Percentiles rank a stretch among this genome's conserved stretches.
Evolutionary conservation across 2,797 vertebrate genomes (phyloP).

Genomic region (Gymnodraco acuticeps): DNA sequence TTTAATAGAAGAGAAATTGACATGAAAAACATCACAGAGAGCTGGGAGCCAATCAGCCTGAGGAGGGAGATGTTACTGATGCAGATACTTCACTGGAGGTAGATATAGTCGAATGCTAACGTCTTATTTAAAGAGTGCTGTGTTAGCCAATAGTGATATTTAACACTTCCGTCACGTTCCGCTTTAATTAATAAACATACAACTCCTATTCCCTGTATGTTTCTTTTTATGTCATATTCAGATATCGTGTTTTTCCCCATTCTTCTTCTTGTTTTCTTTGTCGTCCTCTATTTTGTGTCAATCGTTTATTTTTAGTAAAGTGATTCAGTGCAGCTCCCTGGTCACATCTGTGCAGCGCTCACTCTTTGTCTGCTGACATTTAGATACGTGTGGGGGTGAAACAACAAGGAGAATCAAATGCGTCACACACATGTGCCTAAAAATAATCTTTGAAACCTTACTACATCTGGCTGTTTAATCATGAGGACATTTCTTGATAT

Average conservation of each 20-base stretch:
- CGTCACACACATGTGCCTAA: background rate
- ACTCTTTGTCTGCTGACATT: constrained; percentile 31
- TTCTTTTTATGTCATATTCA: constrained; percentile 22
- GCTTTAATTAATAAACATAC: constrained; percentile 25
- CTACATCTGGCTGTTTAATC: background rate
- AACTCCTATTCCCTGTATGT: background rate
- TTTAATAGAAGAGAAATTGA: background rate
- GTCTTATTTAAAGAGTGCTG: constrained; percentile 42
- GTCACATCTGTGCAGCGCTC: background rate
- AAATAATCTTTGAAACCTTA: background rate
- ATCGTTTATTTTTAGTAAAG: constrained; percentile 4
- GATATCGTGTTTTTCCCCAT: background rate
- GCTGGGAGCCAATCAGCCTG: constrained; percentile 9
- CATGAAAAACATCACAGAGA: background rate
- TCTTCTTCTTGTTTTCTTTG: background rate
- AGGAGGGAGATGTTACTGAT: constrained; percentile 32
- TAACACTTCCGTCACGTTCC: constrained; percentile 17
- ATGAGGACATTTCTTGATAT: background rate
- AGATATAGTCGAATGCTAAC: constrained; percentile 12
- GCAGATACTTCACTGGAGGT: constrained; percentile 1
- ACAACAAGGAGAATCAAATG: background rate
- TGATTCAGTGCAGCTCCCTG: constrained; percentile 6
- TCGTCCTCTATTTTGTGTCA: background rate
- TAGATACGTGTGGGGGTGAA: constrained; percentile 3
- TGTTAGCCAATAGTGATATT: constrained; percentile 18